Evolutionary conservation across 2,888 invertebrate genomes (phyloP).

Genomic region (Phortica magna): DNA sequence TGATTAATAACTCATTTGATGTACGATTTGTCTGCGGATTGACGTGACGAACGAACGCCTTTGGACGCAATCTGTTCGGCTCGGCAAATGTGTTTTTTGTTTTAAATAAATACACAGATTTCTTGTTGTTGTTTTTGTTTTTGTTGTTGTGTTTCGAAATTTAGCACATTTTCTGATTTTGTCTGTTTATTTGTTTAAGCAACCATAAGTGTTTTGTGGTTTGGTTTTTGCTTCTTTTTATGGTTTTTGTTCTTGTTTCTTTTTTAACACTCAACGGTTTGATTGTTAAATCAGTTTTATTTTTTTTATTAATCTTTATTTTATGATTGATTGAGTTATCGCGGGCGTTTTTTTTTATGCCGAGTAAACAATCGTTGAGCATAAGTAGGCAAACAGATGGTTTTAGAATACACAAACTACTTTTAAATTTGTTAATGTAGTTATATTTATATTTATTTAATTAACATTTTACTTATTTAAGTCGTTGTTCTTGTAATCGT

Average conservation of each 20-base stretch:
- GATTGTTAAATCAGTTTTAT: not conserved
- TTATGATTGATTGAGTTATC: conserved; percentile 30
- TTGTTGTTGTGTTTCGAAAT: conserved; percentile 8
- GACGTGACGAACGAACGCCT: not conserved
- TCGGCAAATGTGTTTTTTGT: not conserved
- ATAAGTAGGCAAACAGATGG: not conserved
- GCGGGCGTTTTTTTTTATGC: conserved; percentile 5
- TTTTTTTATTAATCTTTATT: conserved; percentile 27
- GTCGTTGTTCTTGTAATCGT: no score
- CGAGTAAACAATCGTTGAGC: conserved; percentile 17
- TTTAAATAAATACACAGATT: not conserved
- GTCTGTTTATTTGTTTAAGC: conserved; percentile 30
- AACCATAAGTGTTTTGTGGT: conserved; percentile 3
- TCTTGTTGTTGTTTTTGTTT: not conserved
- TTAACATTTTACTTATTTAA: no score
- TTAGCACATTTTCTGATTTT: conserved; percentile 19
- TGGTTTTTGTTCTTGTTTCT: not conserved
- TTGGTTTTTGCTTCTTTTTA: not conserved
- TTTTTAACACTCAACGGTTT: not conserved
- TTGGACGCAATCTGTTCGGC: not conserved
- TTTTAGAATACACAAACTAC: no score
- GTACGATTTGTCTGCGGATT: conserved; percentile 15
- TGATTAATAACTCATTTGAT: conserved; percentile 34
- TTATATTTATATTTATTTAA: no score
- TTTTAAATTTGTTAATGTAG: no score